A percentile compares a stretch with the other conserved stretches of the same genome.
These are phyloP conservation scores for Platygyra sinensis DNA, from an alignment of 64 coral and sea anemone species.

Conservation along the genomic window DNA sequence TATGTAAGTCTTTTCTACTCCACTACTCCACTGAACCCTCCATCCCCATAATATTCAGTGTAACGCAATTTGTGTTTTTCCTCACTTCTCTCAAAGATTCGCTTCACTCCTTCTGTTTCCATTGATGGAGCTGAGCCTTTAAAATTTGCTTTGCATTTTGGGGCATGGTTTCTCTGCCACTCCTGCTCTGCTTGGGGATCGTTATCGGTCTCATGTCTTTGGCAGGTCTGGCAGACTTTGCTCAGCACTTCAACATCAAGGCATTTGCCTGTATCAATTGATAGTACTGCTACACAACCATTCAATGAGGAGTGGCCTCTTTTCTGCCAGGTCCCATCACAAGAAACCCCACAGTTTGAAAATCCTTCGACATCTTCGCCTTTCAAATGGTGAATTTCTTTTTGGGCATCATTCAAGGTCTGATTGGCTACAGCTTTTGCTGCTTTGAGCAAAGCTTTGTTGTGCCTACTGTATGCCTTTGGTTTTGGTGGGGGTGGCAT, in stretches of 20 bases:
- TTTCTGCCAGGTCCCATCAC: no score
- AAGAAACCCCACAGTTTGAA: no score
- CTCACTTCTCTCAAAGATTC: conserved; percentile 34
- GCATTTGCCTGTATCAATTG: conserved; percentile 73
- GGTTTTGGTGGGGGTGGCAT: no score
- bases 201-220: background rate
- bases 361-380: no score
- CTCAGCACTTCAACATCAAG: conserved; percentile 31
- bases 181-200: background rate
- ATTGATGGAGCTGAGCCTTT: conserved; percentile 46
- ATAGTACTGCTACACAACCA: conserved; percentile 56
- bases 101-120: conserved; percentile 39
- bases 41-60: conserved; percentile 16
- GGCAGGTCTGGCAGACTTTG: conserved; percentile 50
- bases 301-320: conserved; percentile 61
- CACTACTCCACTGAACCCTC: no score
- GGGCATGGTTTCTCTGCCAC: background rate
- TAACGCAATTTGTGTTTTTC: conserved; percentile 4
- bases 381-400: no score
- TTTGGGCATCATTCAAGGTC: no score
- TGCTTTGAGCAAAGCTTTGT: no score
- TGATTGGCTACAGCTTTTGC: no score
- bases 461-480: no score
- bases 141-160: conserved; percentile 27
- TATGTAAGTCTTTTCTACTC: no score